These are phyloP conservation scores for Drosophila fuyamai DNA, from an alignment of 1,140 invertebrate species.

Conservation along the genomic window DNA sequence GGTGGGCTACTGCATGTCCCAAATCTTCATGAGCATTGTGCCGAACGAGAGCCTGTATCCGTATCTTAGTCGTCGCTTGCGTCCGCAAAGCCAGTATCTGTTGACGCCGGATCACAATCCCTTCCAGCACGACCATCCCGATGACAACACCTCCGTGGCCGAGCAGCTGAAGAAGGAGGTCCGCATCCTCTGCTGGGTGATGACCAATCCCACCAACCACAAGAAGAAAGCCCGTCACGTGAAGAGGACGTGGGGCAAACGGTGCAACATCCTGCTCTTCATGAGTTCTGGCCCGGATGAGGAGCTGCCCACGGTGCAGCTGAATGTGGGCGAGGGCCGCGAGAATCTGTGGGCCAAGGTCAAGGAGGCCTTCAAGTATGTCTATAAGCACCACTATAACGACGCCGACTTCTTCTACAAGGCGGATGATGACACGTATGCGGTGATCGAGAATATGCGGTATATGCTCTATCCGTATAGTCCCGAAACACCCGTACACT, in stretches of 20 bases:
- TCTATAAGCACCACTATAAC: slow-evolving; percentile 92
- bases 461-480: slow-evolving; percentile 93
- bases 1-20: slow-evolving; percentile 36
- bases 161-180: slow-evolving; percentile 48
- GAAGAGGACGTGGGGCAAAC: slow-evolving; percentile 96
- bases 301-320: slow-evolving; percentile 88
- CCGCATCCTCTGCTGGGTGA: slow-evolving; percentile 52
- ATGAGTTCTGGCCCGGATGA: slow-evolving; percentile 92
- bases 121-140: slow-evolving; percentile 38
- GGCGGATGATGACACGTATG: slow-evolving; percentile 97
- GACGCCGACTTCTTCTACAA: slow-evolving; percentile 97
- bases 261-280: slow-evolving; percentile 95
- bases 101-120: background rate
- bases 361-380: slow-evolving; percentile 95
- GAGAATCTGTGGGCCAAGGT: slow-evolving; percentile 97
- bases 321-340: slow-evolving; percentile 93
- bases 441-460: slow-evolving; percentile 95
- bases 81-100: background rate
- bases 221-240: slow-evolving; percentile 83
- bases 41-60: slow-evolving; percentile 31
- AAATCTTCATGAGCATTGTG: slow-evolving; percentile 15
- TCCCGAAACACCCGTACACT: slow-evolving; percentile 91
- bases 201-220: slow-evolving; percentile 52
- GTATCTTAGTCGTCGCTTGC: slow-evolving; percentile 13
- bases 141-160: slow-evolving; percentile 43